Percentiles rank a stretch among this genome's conserved stretches.
Evolutionary conservation across 2,888 invertebrate genomes (phyloP).

Genomic region (Zonitis immaculata): DNA sequence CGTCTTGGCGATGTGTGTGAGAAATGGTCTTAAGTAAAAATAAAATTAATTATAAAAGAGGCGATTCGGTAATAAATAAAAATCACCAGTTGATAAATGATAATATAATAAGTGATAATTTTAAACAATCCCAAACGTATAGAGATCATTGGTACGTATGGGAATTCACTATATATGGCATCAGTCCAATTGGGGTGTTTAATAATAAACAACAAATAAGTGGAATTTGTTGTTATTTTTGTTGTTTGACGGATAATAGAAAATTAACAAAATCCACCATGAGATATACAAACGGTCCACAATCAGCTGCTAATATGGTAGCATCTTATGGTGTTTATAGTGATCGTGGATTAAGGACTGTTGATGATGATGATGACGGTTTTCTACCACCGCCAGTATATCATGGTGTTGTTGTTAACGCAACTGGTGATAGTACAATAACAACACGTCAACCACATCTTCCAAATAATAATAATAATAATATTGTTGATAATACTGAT

Average conservation of each 20-base stretch:
- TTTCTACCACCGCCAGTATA: slow-evolving; percentile 39
- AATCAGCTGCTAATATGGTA: slow-evolving; percentile 42
- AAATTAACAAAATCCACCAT: slow-evolving; percentile 16
- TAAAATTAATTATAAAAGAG: slow-evolving; percentile 28
- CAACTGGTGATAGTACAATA: slow-evolving; percentile 42
- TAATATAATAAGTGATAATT: slow-evolving; percentile 19
- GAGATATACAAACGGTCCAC: slow-evolving; percentile 38
- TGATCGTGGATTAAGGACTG: slow-evolving; percentile 32
- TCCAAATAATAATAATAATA: slow-evolving; percentile 17
- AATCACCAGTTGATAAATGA: slow-evolving; percentile 21
- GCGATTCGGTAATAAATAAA: slow-evolving; percentile 23
- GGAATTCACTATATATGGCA: slow-evolving; percentile 28
- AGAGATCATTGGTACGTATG: slow-evolving; percentile 40
- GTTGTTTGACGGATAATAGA: slow-evolving; percentile 19
- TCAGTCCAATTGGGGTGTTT: slow-evolving; percentile 12
- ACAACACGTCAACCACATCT: slow-evolving; percentile 12
- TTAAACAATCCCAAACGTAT: slow-evolving; percentile 38
- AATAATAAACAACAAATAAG: slow-evolving; percentile 14
- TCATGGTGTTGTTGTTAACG: slow-evolving; percentile 45
- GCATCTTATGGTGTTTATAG: slow-evolving; percentile 50
- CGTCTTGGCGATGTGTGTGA: slow-evolving; percentile 15
- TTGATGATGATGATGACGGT: slow-evolving; percentile 43
- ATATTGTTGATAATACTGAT: slow-evolving; percentile 14
- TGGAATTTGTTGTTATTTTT: slow-evolving; percentile 17
- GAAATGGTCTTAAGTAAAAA: slow-evolving; percentile 32